Conservation (phyloP, 2,888 invertebrate genomes). For the Epistrophe grossulariae region DNA sequence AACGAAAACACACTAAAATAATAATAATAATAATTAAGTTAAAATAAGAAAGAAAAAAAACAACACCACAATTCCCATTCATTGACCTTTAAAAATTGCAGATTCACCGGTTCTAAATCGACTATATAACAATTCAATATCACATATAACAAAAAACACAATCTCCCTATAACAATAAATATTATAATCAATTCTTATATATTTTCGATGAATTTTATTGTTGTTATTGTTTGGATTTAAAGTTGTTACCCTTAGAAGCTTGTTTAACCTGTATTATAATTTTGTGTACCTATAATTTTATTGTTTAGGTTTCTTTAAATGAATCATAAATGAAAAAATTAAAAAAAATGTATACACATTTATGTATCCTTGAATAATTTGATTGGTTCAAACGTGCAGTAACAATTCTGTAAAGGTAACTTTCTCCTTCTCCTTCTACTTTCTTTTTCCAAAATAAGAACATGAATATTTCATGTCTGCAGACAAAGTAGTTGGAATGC, state of each 20-base stretch:
- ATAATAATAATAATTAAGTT: slow-evolving; percentile 12
- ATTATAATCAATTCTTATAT: neutral
- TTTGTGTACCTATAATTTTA: neutral
- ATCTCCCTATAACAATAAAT: slow-evolving; percentile 19
- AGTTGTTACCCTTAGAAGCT: slow-evolving; percentile 38
- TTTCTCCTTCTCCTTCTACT: neutral
- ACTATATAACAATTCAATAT: neutral
- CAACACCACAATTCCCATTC: slow-evolving; percentile 6
- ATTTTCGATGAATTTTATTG: neutral
- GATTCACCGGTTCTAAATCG: slow-evolving; percentile 8
- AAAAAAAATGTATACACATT: neutral
- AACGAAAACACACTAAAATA: neutral
- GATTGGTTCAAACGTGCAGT: neutral
- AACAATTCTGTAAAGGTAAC: neutral
- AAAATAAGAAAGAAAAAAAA: neutral
- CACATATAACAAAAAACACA: neutral
- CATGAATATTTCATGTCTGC: neutral
- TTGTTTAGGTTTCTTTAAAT: neutral
- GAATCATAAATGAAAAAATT: neutral
- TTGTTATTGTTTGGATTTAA: neutral
- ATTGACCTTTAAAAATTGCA: slow-evolving; percentile 34
- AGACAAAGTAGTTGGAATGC: neutral
- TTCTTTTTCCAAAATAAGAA: neutral
- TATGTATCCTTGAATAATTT: neutral
- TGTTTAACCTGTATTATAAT: slow-evolving; percentile 19